Evolutionary conservation across 2,113 vertebrate genomes (phyloP).

Genomic region (Rhinolophus sinicus): DNA sequence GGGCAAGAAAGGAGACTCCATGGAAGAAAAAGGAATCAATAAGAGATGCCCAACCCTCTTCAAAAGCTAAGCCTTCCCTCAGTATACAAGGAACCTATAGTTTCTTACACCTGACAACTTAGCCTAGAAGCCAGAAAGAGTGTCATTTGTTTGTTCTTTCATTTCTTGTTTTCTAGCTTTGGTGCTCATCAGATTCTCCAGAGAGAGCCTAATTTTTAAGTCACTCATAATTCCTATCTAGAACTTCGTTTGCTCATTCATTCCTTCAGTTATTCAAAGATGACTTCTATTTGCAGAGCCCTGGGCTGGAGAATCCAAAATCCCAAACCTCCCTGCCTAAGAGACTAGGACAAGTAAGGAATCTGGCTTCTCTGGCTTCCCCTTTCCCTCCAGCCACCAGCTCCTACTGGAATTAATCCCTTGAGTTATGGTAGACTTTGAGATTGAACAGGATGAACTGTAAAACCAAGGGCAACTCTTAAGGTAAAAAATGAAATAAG

Average conservation of each 20-base stretch:
- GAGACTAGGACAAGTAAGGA: neutral
- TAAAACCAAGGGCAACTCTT: neutral
- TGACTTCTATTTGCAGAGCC: neutral
- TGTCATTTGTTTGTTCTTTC: neutral
- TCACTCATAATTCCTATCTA: neutral
- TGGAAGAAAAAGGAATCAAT: neutral
- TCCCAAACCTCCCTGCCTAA: neutral
- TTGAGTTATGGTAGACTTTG: neutral
- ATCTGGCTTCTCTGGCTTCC: neutral
- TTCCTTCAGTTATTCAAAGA: neutral
- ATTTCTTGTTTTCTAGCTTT: neutral
- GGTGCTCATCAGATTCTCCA: neutral
- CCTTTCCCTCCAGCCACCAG: neutral
- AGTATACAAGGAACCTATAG: neutral
- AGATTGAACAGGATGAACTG: neutral
- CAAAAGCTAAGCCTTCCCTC: neutral
- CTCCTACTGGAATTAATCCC: neutral
- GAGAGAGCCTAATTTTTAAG: neutral
- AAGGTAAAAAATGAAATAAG: conserved; percentile 7
- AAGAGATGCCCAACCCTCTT: neutral
- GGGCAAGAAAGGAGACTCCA: neutral
- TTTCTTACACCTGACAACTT: neutral
- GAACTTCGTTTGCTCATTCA: neutral
- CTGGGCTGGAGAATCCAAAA: neutral
- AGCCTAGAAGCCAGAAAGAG: neutral